Conservation (phyloP, 2,888 invertebrate genomes). For the Noctua fimbriata region DNA sequence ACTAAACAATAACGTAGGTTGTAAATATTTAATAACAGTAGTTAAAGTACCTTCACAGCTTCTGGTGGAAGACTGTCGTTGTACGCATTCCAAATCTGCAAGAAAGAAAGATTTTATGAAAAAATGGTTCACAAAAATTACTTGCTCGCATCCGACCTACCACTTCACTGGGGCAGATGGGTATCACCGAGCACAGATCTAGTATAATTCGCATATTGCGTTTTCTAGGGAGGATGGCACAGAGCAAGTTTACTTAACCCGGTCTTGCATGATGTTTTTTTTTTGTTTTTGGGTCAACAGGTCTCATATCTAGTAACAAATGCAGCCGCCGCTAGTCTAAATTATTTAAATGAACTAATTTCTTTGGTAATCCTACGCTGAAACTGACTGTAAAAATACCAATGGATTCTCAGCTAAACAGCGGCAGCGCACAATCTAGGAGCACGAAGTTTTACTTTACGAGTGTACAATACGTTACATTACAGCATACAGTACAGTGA, state of each 20-base stretch:
- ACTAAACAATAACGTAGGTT: neutral
- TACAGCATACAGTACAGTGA: constrained; percentile 16
- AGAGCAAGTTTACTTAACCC: neutral
- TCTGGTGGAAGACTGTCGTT: constrained; percentile 66
- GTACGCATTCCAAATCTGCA: constrained; percentile 72
- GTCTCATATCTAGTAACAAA: neutral
- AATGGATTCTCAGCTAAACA: neutral
- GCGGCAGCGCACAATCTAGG: neutral
- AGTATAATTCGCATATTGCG: neutral
- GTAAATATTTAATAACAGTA: constrained; percentile 22
- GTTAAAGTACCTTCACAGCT: constrained; percentile 73
- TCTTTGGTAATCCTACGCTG: neutral
- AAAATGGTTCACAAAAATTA: neutral
- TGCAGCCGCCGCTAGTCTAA: neutral
- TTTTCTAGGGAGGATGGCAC: neutral
- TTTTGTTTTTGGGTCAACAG: neutral
- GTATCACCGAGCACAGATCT: neutral
- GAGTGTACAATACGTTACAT: neutral
- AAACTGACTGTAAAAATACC: neutral
- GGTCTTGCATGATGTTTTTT: neutral
- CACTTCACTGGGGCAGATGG: neutral
- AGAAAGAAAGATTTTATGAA: constrained; percentile 36
- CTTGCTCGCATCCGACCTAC: neutral
- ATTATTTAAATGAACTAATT: neutral
- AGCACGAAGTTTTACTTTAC: neutral